Conservation (phyloP, 2,113 vertebrate species). For the Ibidorhyncha struthersii region DNA sequence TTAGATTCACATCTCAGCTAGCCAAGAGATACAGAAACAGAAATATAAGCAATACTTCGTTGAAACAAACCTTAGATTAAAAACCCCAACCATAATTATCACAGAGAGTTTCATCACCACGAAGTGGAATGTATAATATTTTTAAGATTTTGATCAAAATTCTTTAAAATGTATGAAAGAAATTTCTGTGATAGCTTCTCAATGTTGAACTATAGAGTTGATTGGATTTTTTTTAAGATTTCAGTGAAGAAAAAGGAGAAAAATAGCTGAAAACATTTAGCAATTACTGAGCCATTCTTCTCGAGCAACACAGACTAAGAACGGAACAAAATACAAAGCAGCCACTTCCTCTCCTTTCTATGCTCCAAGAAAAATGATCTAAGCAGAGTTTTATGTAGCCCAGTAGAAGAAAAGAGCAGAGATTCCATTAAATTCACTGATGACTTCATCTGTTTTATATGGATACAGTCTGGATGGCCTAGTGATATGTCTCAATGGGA, state of each 20-base stretch:
- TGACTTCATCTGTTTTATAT: not conserved
- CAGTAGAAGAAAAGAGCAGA: not conserved
- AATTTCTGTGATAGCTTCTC: not conserved
- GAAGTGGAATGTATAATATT: not conserved
- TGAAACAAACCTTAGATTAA: not conserved
- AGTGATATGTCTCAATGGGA: not conserved
- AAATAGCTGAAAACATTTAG: constrained; percentile 4
- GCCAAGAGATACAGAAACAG: not conserved
- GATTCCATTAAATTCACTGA: not conserved
- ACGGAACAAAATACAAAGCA: not conserved
- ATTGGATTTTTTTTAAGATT: not conserved
- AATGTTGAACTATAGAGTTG: not conserved
- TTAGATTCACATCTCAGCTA: not conserved
- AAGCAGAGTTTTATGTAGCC: not conserved
- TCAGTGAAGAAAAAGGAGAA: not conserved
- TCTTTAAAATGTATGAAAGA: not conserved
- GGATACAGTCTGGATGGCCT: not conserved
- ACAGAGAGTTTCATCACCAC: not conserved
- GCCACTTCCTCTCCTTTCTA: not conserved
- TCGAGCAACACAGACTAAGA: not conserved
- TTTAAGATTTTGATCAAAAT: not conserved
- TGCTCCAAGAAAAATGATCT: not conserved
- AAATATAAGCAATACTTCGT: not conserved
- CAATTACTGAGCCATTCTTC: not conserved
- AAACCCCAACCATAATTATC: not conserved